Evolutionary conservation across 37 sponge, comb jelly and placozoan genomes (phyloP).

Genomic region (Hexactinellida sp.): DNA sequence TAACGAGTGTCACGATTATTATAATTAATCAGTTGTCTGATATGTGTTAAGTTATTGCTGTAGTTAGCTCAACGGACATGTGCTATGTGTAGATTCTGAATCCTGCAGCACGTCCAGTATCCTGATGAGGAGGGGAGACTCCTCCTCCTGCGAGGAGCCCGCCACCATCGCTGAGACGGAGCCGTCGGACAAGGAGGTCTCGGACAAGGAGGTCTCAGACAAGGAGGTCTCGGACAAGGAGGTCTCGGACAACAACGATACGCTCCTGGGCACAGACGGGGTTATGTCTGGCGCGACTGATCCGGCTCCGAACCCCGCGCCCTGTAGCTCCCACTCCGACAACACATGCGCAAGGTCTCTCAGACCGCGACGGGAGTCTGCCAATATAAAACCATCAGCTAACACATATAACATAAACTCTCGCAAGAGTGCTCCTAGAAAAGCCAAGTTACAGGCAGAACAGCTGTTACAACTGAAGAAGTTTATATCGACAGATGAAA

Average conservation of each 20-base stretch:
- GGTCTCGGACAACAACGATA: neutral
- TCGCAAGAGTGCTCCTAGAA: neutral
- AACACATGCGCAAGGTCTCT: neutral
- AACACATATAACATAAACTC: neutral
- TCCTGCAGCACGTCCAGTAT: neutral
- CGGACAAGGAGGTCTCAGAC: neutral
- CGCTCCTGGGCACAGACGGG: neutral
- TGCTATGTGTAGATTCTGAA: neutral
- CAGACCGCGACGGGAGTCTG: neutral
- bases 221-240: neutral
- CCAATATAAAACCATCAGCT: neutral
- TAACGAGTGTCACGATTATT: too few species aligned
- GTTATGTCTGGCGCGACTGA: neutral
- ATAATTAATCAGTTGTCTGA: too few species aligned
- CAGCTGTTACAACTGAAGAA: neutral
- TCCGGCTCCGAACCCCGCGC: neutral
- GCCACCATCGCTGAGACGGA: neutral
- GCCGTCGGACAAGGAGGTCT: neutral
- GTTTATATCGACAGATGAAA: neutral
- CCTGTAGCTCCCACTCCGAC: constrained; percentile 10
- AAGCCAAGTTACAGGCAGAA: neutral
- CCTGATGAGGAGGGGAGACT: neutral
- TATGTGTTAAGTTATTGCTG: too few species aligned
- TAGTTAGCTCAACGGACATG: too few species aligned
- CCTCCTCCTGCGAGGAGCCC: neutral